Conservation (phyloP, 2,888 invertebrate species). For the Pandemis corylana region DNA sequence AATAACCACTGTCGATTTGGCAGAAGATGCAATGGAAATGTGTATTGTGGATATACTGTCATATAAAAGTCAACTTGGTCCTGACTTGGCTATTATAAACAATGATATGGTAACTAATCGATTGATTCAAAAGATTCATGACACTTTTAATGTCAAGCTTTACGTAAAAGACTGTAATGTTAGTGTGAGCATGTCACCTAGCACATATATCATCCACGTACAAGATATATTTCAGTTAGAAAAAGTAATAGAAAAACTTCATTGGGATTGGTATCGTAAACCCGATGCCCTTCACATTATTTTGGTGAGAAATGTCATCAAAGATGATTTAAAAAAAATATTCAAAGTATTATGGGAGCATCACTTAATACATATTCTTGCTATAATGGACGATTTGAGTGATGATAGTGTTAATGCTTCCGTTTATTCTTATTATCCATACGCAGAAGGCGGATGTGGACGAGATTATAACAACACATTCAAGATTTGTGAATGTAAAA, state of each 20-base stretch:
- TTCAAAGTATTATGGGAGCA: conserved; percentile 30
- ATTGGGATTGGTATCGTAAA: conserved; percentile 26
- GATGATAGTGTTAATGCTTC: conserved; percentile 8
- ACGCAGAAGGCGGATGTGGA: conserved; percentile 36
- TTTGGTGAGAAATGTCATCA: neutral
- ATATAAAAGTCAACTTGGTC: conserved; percentile 4
- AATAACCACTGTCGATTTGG: neutral
- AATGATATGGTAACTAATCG: neutral
- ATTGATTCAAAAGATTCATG: conserved; percentile 27
- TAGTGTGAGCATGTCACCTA: conserved; percentile 7
- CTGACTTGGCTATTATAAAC: conserved; percentile 26
- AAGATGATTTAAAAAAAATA: conserved; percentile 11
- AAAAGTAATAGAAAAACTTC: conserved; percentile 16
- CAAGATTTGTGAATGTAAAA: conserved; percentile 35
- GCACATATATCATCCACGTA: conserved; percentile 15
- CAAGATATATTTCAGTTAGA: conserved; percentile 10
- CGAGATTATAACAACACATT: conserved; percentile 30
- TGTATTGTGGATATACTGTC: conserved; percentile 30
- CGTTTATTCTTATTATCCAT: conserved; percentile 37
- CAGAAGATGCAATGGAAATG: conserved; percentile 5
- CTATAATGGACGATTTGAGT: conserved; percentile 14
- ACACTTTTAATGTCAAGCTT: conserved; percentile 20
- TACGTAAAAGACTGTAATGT: conserved; percentile 16
- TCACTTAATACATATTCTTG: conserved; percentile 26
- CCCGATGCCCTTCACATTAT: conserved; percentile 27